These are phyloP conservation scores for Platichthys flesus DNA, from an alignment of 2,113 vertebrate species.

Conservation along the genomic window DNA sequence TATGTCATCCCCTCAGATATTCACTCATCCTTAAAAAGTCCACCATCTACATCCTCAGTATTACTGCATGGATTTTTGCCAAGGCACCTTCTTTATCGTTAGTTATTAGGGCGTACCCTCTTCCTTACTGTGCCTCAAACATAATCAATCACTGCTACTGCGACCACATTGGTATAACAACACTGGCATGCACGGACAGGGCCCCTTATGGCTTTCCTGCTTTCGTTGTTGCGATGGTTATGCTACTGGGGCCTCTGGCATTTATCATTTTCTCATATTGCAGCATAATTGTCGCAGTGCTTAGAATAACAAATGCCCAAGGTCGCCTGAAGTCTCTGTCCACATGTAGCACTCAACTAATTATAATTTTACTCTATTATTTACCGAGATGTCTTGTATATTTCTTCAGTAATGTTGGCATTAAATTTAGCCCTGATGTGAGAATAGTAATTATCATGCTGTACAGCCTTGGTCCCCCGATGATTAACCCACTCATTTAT, in stretches of 20 bases:
- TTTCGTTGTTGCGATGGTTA: slow-evolving; percentile 55
- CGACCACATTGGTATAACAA: slow-evolving; percentile 70
- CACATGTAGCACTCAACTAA: slow-evolving; percentile 76
- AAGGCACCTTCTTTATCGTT: accelerated
- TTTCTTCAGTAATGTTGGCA: slow-evolving; percentile 54
- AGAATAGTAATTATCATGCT: slow-evolving; percentile 66
- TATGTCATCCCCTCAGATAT: slow-evolving; percentile 74
- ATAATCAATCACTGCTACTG: slow-evolving; percentile 73
- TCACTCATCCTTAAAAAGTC: slow-evolving; percentile 50
- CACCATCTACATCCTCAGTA: slow-evolving; percentile 53
- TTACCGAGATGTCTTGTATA: slow-evolving; percentile 76
- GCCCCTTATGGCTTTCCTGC: slow-evolving; percentile 46
- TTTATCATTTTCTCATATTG: slow-evolving; percentile 75
- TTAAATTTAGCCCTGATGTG: slow-evolving; percentile 54
- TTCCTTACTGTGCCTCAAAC: slow-evolving; percentile 75
- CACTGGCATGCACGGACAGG: slow-evolving; percentile 66
- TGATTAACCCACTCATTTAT: slow-evolving; percentile 77
- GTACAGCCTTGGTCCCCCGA: slow-evolving; percentile 70
- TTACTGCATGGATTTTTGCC: slow-evolving; percentile 47
- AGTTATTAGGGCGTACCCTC: slow-evolving; percentile 63
- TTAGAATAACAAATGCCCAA: slow-evolving; percentile 46
- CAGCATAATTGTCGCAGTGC: slow-evolving; percentile 61
- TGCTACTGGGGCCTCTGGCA: slow-evolving; percentile 55
- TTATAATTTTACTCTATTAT: slow-evolving; percentile 72
- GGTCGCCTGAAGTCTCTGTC: slow-evolving; percentile 67